Conservation (phyloP, 1,140 invertebrate species). For the Heterodera schachtii region DNA sequence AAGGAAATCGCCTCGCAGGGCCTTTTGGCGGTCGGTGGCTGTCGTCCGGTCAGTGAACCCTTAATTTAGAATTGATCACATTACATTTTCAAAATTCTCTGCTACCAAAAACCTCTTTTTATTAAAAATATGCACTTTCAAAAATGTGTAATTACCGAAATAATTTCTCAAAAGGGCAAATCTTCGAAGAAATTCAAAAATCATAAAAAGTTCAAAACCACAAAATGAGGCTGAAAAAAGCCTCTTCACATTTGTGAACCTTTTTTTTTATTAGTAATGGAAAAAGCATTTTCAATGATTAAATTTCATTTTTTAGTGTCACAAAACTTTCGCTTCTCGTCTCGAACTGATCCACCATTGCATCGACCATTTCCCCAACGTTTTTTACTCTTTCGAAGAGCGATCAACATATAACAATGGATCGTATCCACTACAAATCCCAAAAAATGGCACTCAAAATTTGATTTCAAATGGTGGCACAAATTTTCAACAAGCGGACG, state of each 20-base stretch:
- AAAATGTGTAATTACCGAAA: no score
- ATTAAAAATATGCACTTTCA: no score
- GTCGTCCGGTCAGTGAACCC: constrained; percentile 30
- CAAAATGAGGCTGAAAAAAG: no score
- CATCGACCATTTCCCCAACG: constrained; percentile 54
- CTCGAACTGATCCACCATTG: constrained; percentile 54
- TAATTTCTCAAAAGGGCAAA: no score
- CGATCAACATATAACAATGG: neutral
- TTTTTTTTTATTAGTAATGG: neutral
- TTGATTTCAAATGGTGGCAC: neutral
- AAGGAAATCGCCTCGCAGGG: constrained; percentile 38
- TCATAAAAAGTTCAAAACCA: no score
- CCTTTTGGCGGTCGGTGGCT: constrained; percentile 49
- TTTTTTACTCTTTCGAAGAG: constrained; percentile 55
- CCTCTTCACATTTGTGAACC: neutral
- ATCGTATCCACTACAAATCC: neutral
- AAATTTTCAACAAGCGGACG: neutral
- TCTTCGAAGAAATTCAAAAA: no score
- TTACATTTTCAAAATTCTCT: no score
- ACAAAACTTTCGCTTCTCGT: constrained; percentile 45
- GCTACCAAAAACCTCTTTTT: no score
- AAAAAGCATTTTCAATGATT: neutral
- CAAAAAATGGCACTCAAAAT: constrained; percentile 1
- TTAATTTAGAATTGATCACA: neutral
- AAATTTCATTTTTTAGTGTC: constrained; percentile 24